Conservation (phyloP, 2,888 invertebrate genomes). For the Aradus depressus region DNA sequence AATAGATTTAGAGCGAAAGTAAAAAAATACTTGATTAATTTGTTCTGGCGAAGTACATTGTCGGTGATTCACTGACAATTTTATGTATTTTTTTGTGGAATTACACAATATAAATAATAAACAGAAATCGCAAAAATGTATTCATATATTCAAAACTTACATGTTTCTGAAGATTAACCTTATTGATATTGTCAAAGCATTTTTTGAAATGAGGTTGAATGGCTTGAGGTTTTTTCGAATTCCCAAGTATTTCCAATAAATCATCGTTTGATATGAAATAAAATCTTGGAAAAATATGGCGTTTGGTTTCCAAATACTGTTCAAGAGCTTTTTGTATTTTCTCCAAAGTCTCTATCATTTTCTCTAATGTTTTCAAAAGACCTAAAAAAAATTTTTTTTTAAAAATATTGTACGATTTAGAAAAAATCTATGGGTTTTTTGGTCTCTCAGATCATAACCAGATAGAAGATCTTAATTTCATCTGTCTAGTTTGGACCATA, state of each 20-base stretch:
- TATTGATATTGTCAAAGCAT: conserved; percentile 74
- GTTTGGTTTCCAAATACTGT: conserved; percentile 75
- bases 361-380: conserved; percentile 54
- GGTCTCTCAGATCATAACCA: too few species aligned
- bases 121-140: too few species aligned
- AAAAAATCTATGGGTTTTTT: neutral
- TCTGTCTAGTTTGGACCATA: too few species aligned
- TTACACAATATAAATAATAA: too few species aligned
- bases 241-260: conserved; percentile 42
- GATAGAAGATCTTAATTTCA: too few species aligned
- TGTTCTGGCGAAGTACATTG: too few species aligned
- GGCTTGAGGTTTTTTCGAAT: conserved; percentile 68
- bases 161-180: conserved; percentile 51
- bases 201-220: conserved; percentile 81
- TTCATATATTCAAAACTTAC: conserved; percentile 37
- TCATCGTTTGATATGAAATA: conserved; percentile 73
- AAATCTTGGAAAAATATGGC: conserved; percentile 75
- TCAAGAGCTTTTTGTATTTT: conserved; percentile 71
- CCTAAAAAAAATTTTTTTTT: conserved; percentile 34
- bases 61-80: too few species aligned
- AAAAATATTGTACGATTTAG: neutral
- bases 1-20: too few species aligned
- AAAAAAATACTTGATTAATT: too few species aligned
- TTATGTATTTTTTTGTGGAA: too few species aligned
- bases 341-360: conserved; percentile 65